Conservation (phyloP, 1,140 invertebrate genomes). For the Apis cerana region DNA sequence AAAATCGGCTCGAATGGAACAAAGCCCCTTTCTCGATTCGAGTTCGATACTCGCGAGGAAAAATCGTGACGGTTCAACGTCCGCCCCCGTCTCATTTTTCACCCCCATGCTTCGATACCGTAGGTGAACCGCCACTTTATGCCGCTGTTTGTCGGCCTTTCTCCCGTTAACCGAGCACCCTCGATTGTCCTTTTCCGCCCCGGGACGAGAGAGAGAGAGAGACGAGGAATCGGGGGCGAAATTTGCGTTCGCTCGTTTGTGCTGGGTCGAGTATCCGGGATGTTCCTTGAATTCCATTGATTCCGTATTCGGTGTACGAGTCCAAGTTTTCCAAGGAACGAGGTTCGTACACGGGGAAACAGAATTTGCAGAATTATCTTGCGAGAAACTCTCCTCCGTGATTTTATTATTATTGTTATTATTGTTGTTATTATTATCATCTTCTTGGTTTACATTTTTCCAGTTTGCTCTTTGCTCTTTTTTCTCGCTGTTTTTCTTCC, state of each 20-base stretch:
- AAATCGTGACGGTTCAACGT: slow-evolving; percentile 2
- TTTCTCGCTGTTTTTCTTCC: no score
- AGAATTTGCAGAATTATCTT: no score
- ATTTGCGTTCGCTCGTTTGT: not conserved
- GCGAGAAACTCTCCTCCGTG: not conserved
- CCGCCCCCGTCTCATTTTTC: slow-evolving; percentile 18
- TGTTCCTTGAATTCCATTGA: slow-evolving; percentile 16
- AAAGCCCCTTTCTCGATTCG: slow-evolving; percentile 11
- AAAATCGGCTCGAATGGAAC: not conserved
- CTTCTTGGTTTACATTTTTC: no score
- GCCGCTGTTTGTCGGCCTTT: slow-evolving; percentile 20
- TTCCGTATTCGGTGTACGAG: slow-evolving; percentile 5
- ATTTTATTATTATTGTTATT: no score
- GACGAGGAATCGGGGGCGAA: not conserved
- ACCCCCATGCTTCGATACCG: not conserved
- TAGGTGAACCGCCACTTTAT: slow-evolving; percentile 15
- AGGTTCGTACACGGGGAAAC: no score
- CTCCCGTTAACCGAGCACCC: slow-evolving; percentile 16
- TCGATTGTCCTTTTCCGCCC: not conserved
- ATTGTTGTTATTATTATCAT: no score
- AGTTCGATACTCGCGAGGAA: not conserved
- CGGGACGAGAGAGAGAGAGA: not conserved
- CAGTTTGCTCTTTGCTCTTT: no score
- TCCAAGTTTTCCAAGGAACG: not conserved
- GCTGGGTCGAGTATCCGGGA: not conserved